Percentiles rank a stretch among this genome's conserved stretches.
Evolutionary conservation across 2,797 vertebrate genomes (phyloP).

Genomic region (Netta rufina): DNA sequence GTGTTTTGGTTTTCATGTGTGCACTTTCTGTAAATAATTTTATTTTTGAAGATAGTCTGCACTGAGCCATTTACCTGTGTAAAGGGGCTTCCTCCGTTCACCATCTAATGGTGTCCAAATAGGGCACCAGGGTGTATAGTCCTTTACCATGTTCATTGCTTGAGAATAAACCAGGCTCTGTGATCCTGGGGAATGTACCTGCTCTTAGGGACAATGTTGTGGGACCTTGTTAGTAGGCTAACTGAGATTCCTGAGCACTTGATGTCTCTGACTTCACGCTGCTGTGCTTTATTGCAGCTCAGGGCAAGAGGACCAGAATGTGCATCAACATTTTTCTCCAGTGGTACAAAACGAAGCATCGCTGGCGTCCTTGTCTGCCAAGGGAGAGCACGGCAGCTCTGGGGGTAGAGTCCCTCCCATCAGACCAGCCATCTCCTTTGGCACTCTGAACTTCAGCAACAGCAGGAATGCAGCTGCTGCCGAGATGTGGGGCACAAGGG

Average conservation of each 20-base stretch:
- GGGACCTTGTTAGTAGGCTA: background rate
- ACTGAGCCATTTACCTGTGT: fast-evolving
- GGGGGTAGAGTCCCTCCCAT: background rate
- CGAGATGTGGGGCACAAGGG: background rate
- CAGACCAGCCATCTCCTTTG: conserved; percentile 60
- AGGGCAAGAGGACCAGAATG: background rate
- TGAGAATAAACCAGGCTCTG: background rate
- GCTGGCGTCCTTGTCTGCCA: background rate
- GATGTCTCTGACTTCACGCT: background rate
- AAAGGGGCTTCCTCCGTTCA: background rate
- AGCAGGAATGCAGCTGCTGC: background rate
- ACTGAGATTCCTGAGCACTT: background rate
- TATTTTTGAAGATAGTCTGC: background rate
- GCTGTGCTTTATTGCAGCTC: conserved; percentile 56
- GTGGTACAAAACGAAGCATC: background rate
- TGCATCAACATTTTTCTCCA: background rate
- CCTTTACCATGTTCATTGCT: background rate
- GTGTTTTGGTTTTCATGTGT: background rate
- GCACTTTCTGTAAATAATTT: background rate
- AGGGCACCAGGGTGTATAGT: background rate
- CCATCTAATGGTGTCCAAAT: fast-evolving
- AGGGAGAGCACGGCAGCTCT: background rate
- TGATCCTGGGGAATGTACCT: background rate
- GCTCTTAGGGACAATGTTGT: background rate
- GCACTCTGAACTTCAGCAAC: conserved; percentile 45